Percentiles rank a stretch among this genome's conserved stretches.
phyloP scores from a whole-genome alignment of 2,888 invertebrate genomes.

The Lamellibrachia columna region DNA sequence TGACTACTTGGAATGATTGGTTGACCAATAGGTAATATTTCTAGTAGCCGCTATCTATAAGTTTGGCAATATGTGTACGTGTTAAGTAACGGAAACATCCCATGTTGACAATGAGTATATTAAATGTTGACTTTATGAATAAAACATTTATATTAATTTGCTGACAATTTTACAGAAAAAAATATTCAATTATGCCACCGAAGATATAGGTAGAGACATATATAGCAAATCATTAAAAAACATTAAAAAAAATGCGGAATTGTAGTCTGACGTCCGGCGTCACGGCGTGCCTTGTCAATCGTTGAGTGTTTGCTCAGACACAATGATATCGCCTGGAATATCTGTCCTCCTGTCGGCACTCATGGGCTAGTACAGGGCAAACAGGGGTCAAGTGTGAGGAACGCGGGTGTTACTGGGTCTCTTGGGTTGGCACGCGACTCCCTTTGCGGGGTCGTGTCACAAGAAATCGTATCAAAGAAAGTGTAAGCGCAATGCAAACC shows the following conservation, averaged over 20 bases:
- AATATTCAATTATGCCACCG: too few relatives aligned
- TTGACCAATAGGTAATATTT: not conserved
- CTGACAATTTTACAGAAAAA: too few relatives aligned
- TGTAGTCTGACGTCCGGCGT: not conserved
- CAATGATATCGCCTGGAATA: not conserved
- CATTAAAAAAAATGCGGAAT: not conserved
- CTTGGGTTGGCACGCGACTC: not conserved
- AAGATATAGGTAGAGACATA: too few relatives aligned
- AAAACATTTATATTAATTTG: too few relatives aligned
- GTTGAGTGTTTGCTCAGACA: not conserved
- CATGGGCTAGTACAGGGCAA: not conserved
- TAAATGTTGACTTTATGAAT: too few relatives aligned
- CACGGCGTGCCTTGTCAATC: not conserved
- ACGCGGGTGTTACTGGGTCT: not conserved
- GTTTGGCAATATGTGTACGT: too few relatives aligned
- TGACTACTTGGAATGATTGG: not conserved
- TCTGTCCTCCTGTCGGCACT: not conserved
- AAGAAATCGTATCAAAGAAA: not conserved
- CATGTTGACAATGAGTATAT: too few relatives aligned
- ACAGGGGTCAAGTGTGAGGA: not conserved
- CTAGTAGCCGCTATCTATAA: too few relatives aligned
- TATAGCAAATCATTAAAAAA: not conserved
- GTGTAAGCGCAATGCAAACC: not conserved
- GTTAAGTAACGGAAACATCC: too few relatives aligned
- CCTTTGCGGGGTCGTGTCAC: not conserved